These are phyloP conservation scores for Scolopax rusticola DNA, from an alignment of 2,797 vertebrate species.

Conservation along the genomic window DNA sequence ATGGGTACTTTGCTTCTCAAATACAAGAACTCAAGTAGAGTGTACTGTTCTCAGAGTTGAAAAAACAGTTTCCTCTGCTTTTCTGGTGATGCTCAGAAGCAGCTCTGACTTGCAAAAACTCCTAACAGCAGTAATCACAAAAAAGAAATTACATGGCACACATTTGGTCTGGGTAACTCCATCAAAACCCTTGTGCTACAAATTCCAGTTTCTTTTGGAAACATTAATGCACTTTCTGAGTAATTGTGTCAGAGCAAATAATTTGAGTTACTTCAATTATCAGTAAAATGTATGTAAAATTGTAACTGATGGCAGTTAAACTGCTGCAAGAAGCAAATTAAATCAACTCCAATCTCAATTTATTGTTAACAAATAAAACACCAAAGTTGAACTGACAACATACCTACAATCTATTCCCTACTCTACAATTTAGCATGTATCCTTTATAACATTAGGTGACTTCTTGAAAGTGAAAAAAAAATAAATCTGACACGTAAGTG, in stretches of 20 bases:
- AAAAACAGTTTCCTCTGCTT: not conserved
- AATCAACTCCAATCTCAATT: not conserved
- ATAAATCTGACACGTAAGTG: not conserved
- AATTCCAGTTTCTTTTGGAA: not conserved
- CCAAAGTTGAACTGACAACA: not conserved
- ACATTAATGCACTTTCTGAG: not conserved
- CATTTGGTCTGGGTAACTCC: not conserved
- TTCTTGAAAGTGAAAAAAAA: not conserved
- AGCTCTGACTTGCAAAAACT: not conserved
- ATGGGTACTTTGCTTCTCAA: not conserved
- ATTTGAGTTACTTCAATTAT: not conserved
- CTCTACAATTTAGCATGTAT: not conserved
- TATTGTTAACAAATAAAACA: not conserved
- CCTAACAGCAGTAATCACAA: not conserved
- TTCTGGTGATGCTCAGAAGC: not conserved
- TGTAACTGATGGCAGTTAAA: not conserved
- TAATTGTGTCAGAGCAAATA: not conserved
- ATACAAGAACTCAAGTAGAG: not conserved
- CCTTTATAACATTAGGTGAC: not conserved
- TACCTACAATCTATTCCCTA: not conserved
- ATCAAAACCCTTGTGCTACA: not conserved
- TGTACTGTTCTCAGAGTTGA: fast-evolving
- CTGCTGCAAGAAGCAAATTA: not conserved
- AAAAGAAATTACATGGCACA: not conserved
- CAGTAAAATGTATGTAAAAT: not conserved